These are phyloP conservation scores for Muscidifurax raptorellus DNA, from an alignment of 1,140 invertebrate species.

Conservation along the genomic window DNA sequence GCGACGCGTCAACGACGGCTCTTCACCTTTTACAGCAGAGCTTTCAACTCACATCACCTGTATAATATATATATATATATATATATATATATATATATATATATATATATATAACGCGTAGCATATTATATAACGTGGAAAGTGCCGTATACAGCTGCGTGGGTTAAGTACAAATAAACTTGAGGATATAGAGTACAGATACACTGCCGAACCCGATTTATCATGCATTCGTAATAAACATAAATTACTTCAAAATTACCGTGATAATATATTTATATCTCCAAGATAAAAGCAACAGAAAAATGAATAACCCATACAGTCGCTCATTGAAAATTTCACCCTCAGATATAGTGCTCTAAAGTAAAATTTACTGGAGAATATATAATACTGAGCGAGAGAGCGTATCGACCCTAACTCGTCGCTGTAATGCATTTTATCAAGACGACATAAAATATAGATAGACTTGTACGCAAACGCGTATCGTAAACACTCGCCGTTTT, in stretches of 20 bases:
- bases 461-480: background rate
- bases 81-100: slow-evolving; percentile 4
- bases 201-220: too few relatives aligned
- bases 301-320: background rate
- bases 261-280: background rate
- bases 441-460: background rate
- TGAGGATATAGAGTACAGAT: too few relatives aligned
- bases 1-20: background rate
- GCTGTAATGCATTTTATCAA: background rate
- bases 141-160: too few relatives aligned
- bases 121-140: background rate
- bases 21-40: background rate
- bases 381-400: too few relatives aligned
- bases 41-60: background rate
- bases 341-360: background rate
- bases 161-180: background rate
- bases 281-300: background rate
- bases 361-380: background rate
- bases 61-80: background rate
- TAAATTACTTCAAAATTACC: too few relatives aligned
- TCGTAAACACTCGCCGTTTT: background rate
- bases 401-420: background rate
- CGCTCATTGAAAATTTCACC: background rate
- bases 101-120: background rate
- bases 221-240: too few relatives aligned